Conservation (phyloP, 2,113 vertebrate genomes). For the Python bivittatus region DNA sequence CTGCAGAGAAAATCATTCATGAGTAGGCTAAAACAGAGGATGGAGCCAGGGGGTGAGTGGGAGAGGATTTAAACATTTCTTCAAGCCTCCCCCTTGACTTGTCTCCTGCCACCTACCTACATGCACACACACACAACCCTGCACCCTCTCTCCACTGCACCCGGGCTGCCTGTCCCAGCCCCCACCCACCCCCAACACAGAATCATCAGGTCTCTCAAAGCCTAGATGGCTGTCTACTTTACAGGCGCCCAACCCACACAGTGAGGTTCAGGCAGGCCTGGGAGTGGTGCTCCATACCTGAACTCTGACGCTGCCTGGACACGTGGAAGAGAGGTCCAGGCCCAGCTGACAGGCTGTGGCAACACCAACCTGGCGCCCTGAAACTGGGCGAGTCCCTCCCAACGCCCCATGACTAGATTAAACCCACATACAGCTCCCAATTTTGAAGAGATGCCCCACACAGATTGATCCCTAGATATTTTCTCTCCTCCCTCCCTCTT, state of each 20-base stretch:
- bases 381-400: constrained; percentile 24
- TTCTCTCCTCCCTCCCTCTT: not conserved
- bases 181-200: not conserved
- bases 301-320: constrained; percentile 18
- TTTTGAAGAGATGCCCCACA: not conserved
- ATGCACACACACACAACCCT: not conserved
- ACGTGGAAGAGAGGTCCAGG: constrained; percentile 16
- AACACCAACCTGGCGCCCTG: constrained; percentile 12
- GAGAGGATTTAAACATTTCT: not conserved
- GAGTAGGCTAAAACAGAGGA: no score
- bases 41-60: not conserved
- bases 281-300: constrained; percentile 31
- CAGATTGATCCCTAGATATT: not conserved
- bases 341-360: constrained; percentile 23
- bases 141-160: not conserved
- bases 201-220: not conserved
- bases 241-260: constrained; percentile 1
- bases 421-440: not conserved
- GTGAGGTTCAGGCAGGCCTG: constrained; percentile 15
- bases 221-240: not conserved
- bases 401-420: constrained; percentile 6
- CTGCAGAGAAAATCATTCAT: not conserved
- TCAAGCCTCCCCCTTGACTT: not conserved
- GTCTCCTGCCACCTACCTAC: not conserved
- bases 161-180: not conserved